A percentile compares a stretch with the other conserved stretches of the same genome.
Evolutionary conservation across 2,888 invertebrate species (phyloP).

Genomic region (Rhamnusium bicolor): DNA sequence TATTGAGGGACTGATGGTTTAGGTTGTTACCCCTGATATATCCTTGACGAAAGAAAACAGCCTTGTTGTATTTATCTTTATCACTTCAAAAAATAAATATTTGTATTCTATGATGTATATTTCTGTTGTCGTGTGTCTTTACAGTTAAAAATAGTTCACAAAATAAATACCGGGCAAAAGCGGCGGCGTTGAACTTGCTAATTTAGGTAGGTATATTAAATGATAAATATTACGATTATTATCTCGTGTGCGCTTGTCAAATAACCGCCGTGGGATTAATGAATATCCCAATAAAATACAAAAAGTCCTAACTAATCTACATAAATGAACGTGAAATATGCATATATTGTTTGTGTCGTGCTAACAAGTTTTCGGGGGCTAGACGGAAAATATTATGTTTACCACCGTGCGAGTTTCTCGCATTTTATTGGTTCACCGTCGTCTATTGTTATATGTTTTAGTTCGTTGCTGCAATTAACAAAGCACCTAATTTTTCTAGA

Average conservation of each 20-base stretch:
- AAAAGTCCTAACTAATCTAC: not conserved
- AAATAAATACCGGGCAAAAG: too few relatives aligned
- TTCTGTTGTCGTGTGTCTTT: too few relatives aligned
- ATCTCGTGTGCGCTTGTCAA: slow-evolving; percentile 15
- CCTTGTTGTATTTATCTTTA: too few relatives aligned
- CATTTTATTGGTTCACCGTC: slow-evolving; percentile 5
- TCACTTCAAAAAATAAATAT: too few relatives aligned
- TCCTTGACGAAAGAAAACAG: too few relatives aligned
- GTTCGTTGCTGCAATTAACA: not conserved
- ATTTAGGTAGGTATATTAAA: slow-evolving; percentile 20
- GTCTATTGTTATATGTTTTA: not conserved
- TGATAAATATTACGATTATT: not conserved
- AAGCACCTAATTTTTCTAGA: not conserved
- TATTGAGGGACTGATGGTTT: too few relatives aligned
- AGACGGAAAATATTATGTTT: slow-evolving; percentile 11
- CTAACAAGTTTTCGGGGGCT: not conserved
- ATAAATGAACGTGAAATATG: slow-evolving; percentile 3
- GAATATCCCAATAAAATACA: slow-evolving; percentile 7
- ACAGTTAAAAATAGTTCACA: too few relatives aligned
- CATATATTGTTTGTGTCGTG: not conserved
- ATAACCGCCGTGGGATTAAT: slow-evolving; percentile 15
- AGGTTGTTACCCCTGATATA: too few relatives aligned
- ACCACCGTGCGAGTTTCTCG: not conserved
- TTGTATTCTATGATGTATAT: too few relatives aligned
- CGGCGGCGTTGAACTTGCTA: not conserved